Conservation (phyloP, 2,888 invertebrate genomes). For the Agriopis aurantiaria region DNA sequence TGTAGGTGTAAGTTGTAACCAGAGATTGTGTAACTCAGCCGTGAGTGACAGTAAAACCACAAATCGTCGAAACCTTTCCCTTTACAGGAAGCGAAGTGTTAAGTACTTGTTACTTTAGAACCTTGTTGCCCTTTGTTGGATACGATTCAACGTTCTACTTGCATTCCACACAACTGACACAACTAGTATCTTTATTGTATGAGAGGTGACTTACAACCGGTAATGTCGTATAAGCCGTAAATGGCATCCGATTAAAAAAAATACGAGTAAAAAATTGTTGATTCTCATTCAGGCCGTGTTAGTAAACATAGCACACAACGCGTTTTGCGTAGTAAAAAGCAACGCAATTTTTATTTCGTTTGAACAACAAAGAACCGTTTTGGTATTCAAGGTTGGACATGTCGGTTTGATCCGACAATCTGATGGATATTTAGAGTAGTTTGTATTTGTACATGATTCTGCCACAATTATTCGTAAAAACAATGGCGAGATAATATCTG, state of each 20-base stretch:
- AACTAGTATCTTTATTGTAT: conserved; percentile 63
- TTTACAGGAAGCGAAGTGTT: conserved; percentile 44
- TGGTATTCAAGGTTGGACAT: conserved; percentile 46
- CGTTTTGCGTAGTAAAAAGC: conserved; percentile 52
- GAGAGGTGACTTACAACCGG: conserved; percentile 78
- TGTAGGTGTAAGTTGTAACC: not conserved
- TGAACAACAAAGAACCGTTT: conserved; percentile 45
- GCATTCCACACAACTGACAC: conserved; percentile 62
- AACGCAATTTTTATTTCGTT: conserved; percentile 27
- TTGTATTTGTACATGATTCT: conserved; percentile 42
- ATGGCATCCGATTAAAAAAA: conserved; percentile 67
- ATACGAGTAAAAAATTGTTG: conserved; percentile 54
- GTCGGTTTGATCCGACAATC: conserved; percentile 38
- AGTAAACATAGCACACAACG: conserved; percentile 66
- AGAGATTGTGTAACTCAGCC: not conserved
- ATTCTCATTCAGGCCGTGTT: conserved; percentile 66
- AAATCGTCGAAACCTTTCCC: conserved; percentile 24
- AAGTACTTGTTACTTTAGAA: conserved; percentile 23
- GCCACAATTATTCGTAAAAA: conserved; percentile 49
- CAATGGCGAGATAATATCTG: conserved; percentile 52
- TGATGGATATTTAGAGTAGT: conserved; percentile 34
- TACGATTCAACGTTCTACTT: conserved; percentile 37
- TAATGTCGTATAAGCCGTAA: conserved; percentile 66
- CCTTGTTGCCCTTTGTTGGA: conserved; percentile 45
- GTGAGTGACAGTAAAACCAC: conserved; percentile 14